Evolutionary conservation across 2,113 vertebrate species (phyloP).

Genomic region (Clarias macrocephalus): DNA sequence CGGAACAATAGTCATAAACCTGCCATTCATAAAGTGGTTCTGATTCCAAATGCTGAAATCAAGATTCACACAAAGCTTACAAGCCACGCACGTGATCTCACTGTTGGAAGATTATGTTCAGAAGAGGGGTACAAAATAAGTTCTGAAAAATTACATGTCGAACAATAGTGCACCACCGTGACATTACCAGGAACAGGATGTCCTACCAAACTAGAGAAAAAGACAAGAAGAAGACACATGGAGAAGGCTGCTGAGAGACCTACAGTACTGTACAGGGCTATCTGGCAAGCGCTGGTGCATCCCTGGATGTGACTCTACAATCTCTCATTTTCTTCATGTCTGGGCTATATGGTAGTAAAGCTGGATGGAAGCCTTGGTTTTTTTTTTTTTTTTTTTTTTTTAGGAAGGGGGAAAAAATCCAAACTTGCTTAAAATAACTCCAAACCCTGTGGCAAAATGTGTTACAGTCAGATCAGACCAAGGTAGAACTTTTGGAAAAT

Average conservation of each 20-base stretch:
- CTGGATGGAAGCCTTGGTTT: neutral
- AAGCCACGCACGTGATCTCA: neutral
- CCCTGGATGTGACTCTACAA: neutral
- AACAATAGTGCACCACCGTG: neutral
- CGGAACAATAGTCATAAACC: neutral
- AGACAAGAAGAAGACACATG: neutral
- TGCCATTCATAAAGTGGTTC: neutral
- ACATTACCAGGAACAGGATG: neutral
- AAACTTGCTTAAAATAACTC: neutral
- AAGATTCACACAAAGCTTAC: neutral
- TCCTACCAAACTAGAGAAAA: neutral
- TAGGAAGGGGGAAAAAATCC: neutral
- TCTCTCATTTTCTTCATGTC: neutral
- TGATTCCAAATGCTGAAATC: neutral
- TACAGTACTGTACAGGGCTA: neutral
- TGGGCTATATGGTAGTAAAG: neutral
- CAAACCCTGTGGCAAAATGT: neutral
- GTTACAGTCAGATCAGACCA: neutral
- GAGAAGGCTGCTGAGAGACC: neutral
- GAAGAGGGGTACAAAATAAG: neutral
- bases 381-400: neutral
- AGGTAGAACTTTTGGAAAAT: neutral
- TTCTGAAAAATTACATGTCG: neutral
- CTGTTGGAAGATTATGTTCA: neutral
- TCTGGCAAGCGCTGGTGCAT: neutral